Evolutionary conservation across 2,888 invertebrate species (phyloP), one percentile per base, ranked within the genome.

Genomic region (Tillus elongatus): DNA sequence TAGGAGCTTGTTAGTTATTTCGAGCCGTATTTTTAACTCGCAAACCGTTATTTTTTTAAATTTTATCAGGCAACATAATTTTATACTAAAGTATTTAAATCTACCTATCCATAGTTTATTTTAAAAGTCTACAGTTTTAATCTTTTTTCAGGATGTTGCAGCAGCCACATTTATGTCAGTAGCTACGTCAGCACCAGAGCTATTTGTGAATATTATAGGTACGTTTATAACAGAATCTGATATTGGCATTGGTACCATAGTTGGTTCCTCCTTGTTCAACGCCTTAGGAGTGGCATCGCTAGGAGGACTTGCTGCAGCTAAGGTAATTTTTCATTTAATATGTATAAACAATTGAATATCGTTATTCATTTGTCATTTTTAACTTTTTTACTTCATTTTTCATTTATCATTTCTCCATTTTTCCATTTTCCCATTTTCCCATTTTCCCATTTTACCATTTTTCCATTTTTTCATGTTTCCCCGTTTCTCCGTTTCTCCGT

Each of bases 111-210:
- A n/a, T n/a, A n/a, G n/a, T n/a, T n/a, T n/a, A n/a, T n/a, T n/a
- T n/a, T n/a, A n/a, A n/a, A n/a, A n/a, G n/a, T n/a, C n/a, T 19
- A 19, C 6, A 19, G n/a, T n/a, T 8, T 19, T 19, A 8, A 19
- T 36, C 13, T 24, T 37, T 39, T 61, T 56, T 13, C 64, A 81
- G 69, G 92, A 97, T 66, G 89, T 96, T 9, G 95, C 93, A 0
- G 96, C 93, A 0, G 96, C 96, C 2, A 96, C 95, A 0, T 95
- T 97, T 54, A 91, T 96, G 87, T 86, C 96, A 0, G 80, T 91
- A 1, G 96, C 95, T 2, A 95, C 95, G 1, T 90, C 91, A 10
- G 86, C 89, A 45, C 95, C 95, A 0, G 95, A 96, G 66, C 77
- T 93, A 44, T 93, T 93, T 64, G 89, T 91, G 28, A 91, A 89